phyloP scores from a whole-genome alignment of 2,797 vertebrate species.

The Prunella strophiata region DNA sequence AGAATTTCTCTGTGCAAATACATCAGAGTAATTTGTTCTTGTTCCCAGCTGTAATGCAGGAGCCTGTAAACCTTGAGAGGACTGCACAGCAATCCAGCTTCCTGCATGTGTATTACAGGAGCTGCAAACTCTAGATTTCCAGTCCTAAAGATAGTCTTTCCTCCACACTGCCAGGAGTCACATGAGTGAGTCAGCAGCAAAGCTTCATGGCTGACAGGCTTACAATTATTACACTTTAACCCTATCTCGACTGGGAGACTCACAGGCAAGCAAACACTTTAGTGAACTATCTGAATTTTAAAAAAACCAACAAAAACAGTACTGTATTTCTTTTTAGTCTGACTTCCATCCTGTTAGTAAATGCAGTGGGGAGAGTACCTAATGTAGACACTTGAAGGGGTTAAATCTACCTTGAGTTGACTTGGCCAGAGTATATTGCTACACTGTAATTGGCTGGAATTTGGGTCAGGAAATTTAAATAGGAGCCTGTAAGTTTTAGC shows the following conservation, averaged over 20 bases:
- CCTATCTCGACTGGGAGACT: background rate
- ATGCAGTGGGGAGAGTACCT: background rate
- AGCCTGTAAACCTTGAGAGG: background rate
- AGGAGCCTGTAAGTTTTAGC: background rate
- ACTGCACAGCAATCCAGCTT: background rate
- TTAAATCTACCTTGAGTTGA: background rate
- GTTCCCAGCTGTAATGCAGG: background rate
- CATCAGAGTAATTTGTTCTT: background rate
- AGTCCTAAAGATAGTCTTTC: conserved; percentile 4
- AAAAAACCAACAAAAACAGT: background rate
- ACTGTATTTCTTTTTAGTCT: background rate
- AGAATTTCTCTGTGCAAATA: background rate
- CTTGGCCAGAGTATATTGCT: background rate
- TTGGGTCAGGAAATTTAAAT: background rate
- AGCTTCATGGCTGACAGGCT: background rate
- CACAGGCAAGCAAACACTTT: background rate
- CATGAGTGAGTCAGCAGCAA: conserved; percentile 50
- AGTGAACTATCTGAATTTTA: background rate
- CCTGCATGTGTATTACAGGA: background rate
- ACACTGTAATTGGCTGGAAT: background rate
- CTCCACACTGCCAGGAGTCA: background rate
- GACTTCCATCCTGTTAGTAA: background rate
- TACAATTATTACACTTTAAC: background rate
- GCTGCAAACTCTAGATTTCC: background rate
- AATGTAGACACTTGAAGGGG: background rate